These are phyloP conservation scores for Dasypogon diadema DNA, from an alignment of 2,888 invertebrate species.

Conservation along the genomic window DNA sequence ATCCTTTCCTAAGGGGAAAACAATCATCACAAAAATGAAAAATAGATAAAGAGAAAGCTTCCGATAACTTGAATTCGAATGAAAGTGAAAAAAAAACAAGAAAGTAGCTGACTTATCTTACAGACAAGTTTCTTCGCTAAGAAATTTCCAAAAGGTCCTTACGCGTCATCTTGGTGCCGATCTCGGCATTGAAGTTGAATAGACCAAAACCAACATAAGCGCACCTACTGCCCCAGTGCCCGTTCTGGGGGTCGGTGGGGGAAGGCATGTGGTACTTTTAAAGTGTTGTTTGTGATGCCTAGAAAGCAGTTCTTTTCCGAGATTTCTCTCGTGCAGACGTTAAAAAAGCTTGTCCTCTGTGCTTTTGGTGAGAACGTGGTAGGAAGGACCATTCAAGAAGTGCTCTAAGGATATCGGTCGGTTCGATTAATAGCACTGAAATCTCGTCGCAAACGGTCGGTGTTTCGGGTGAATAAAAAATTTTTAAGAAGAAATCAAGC, in stretches of 20 bases:
- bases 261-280: constrained; percentile 25
- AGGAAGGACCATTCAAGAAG: no score
- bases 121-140: background rate
- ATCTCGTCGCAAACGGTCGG: background rate
- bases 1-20: background rate
- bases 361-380: background rate
- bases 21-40: constrained; percentile 16
- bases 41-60: constrained; percentile 2
- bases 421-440: background rate
- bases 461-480: no score
- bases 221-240: background rate
- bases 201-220: background rate
- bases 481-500: background rate
- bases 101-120: background rate
- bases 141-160: constrained; percentile 9
- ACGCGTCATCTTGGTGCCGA: constrained; percentile 38
- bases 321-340: constrained; percentile 57
- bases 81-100: background rate
- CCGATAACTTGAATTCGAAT: background rate
- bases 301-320: constrained; percentile 57
- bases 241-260: background rate
- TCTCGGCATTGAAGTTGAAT: constrained; percentile 1
- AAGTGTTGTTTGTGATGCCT: constrained; percentile 30
- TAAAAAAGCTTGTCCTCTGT: constrained; percentile 29
- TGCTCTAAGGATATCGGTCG: background rate